These are phyloP conservation scores for Stratiomys singularior DNA, from an alignment of 2,888 invertebrate genomes.

Conservation along the genomic window DNA sequence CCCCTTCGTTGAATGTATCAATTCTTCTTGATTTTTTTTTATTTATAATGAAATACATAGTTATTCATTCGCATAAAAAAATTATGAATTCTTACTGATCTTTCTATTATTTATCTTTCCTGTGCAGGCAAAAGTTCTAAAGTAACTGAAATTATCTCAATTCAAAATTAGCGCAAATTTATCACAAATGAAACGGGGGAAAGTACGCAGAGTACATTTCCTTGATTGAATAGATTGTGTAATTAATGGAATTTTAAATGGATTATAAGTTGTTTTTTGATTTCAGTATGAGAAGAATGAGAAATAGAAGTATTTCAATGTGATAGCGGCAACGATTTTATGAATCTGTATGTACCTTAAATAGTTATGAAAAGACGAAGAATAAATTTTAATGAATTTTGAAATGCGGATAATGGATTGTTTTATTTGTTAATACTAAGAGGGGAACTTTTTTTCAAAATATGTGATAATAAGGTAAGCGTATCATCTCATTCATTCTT, in stretches of 20 bases:
- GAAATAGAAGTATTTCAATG: constrained; percentile 4
- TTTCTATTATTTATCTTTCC: constrained; percentile 37
- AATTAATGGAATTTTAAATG: constrained; percentile 9
- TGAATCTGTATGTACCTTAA: constrained; percentile 36
- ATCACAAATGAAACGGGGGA: constrained; percentile 9
- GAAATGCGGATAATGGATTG: not conserved
- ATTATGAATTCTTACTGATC: constrained; percentile 15
- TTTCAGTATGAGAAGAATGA: not conserved
- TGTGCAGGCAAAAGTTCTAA: constrained; percentile 49
- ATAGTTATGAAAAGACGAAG: constrained; percentile 25
- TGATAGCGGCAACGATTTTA: constrained; percentile 42
- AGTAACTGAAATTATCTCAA: constrained; percentile 14
- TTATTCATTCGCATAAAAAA: not conserved
- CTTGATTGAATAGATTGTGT: constrained; percentile 23
- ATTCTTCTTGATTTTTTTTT: not conserved
- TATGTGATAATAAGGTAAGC: no score
- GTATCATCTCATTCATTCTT: no score
- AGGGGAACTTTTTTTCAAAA: not conserved
- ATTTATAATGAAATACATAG: not conserved
- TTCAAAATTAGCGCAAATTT: constrained; percentile 40
- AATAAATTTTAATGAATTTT: constrained; percentile 38
- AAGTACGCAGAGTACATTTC: constrained; percentile 12
- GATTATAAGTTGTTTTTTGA: constrained; percentile 6
- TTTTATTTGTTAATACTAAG: not conserved
- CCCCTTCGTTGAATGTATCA: no score